These are phyloP conservation scores for Cryptophagus acutangulus DNA, from an alignment of 2,888 invertebrate species.

Conservation along the genomic window DNA sequence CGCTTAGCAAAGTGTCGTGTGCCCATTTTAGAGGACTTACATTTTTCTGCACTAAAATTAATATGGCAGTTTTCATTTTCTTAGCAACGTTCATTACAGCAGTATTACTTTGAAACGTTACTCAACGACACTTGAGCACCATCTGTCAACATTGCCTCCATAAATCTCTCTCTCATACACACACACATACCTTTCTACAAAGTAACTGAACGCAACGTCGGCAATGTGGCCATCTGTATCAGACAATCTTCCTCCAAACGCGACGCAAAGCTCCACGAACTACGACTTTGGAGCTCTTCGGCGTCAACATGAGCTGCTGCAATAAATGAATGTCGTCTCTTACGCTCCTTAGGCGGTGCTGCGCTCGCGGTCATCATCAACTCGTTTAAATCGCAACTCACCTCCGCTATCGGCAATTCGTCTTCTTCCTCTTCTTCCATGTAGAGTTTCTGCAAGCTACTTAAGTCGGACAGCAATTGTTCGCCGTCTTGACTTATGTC, in stretches of 20 bases:
- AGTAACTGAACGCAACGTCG: slow-evolving; percentile 42
- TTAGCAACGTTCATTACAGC: slow-evolving; percentile 6
- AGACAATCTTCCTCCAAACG: slow-evolving; percentile 42
- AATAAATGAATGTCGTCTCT: slow-evolving; percentile 53
- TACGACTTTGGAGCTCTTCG: slow-evolving; percentile 16
- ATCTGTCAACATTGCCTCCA: background rate
- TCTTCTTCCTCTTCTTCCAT: slow-evolving; percentile 31
- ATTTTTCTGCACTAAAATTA: slow-evolving; percentile 44
- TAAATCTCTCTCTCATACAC: slow-evolving; percentile 9
- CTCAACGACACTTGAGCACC: slow-evolving; percentile 1
- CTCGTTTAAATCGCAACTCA: slow-evolving; percentile 36
- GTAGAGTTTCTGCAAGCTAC: slow-evolving; percentile 51
- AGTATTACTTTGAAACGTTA: background rate
- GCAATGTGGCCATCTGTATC: slow-evolving; percentile 40
- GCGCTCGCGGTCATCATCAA: slow-evolving; percentile 30
- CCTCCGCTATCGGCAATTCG: slow-evolving; percentile 33
- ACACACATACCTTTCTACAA: slow-evolving; percentile 31
- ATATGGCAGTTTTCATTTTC: slow-evolving; percentile 41
- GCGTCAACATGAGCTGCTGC: slow-evolving; percentile 23
- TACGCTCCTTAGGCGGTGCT: slow-evolving; percentile 29
- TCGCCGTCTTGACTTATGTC: slow-evolving; percentile 59
- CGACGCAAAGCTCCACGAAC: slow-evolving; percentile 54
- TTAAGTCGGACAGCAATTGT: slow-evolving; percentile 57
- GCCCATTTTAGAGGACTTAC: too few relatives aligned
- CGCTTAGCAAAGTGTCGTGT: too few relatives aligned